Conservation (phyloP, 1,140 invertebrate genomes). For the Papilio machaon region DNA sequence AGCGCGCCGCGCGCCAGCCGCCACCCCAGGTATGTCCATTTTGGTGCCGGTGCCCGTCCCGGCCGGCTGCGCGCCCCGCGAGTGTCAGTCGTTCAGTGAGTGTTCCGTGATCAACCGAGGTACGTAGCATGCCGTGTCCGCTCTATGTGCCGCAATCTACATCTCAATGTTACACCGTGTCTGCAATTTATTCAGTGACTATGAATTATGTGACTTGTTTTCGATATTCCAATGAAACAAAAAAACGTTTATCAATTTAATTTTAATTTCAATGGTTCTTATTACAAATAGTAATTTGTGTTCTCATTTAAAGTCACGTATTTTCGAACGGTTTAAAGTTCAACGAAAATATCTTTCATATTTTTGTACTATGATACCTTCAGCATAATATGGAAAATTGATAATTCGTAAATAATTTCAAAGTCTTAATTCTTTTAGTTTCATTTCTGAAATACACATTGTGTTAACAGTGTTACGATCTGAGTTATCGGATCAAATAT, state of each 20-base stretch:
- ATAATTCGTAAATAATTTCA: neutral
- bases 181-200: constrained; percentile 28
- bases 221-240: constrained; percentile 3
- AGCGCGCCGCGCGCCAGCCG: constrained; percentile 78
- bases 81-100: constrained; percentile 75
- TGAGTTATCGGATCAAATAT: neutral
- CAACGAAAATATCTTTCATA: neutral
- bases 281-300: constrained; percentile 8
- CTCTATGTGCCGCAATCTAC: constrained; percentile 46
- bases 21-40: constrained; percentile 80
- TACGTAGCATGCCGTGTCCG: constrained; percentile 68
- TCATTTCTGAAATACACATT: neutral
- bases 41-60: constrained; percentile 79
- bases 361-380: neutral
- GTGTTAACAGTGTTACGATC: neutral
- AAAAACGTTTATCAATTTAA: neutral
- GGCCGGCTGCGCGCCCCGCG: constrained; percentile 66
- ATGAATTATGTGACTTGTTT: constrained; percentile 24
- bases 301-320: constrained; percentile 12
- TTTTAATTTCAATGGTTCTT: constrained; percentile 2
- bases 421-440: neutral
- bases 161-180: constrained; percentile 18
- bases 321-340: constrained; percentile 4
- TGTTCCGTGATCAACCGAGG: constrained; percentile 64
- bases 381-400: neutral